These are phyloP conservation scores for Festucalex cinctus DNA, from an alignment of 2,113 vertebrate species.

Conservation along the genomic window DNA sequence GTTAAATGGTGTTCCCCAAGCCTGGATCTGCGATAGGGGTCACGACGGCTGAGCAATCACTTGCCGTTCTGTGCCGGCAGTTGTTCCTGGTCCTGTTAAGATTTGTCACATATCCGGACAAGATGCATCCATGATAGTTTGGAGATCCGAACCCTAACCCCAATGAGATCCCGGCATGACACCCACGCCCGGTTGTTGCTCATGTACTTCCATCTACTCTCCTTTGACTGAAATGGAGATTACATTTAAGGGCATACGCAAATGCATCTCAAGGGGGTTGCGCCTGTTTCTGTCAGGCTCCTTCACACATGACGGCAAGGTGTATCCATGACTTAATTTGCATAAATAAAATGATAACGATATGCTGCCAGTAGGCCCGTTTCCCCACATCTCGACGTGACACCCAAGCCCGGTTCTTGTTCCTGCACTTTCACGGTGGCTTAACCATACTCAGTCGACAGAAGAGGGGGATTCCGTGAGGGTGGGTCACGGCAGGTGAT, in stretches of 20 bases:
- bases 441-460: too few species aligned
- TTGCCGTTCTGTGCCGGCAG: neutral
- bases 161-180: neutral
- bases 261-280: conserved; percentile 17
- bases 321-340: neutral
- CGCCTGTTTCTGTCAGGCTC: conserved; percentile 37
- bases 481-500: conserved; percentile 21
- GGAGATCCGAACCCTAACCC: neutral
- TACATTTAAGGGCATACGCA: neutral
- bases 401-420: neutral
- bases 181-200: neutral
- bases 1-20: neutral
- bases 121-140: neutral
- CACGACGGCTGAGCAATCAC: neutral
- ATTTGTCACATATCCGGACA: neutral
- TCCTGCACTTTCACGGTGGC: too few species aligned
- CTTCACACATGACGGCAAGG: neutral
- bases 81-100: neutral
- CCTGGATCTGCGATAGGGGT: neutral
- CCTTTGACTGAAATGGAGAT: neutral
- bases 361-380: conserved; percentile 37
- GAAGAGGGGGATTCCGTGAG: neutral
- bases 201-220: neutral
- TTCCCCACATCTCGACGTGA: conserved; percentile 31
- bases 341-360: neutral